Conservation (phyloP, 2,888 invertebrate genomes). For the Neoaliturus tenellus region DNA sequence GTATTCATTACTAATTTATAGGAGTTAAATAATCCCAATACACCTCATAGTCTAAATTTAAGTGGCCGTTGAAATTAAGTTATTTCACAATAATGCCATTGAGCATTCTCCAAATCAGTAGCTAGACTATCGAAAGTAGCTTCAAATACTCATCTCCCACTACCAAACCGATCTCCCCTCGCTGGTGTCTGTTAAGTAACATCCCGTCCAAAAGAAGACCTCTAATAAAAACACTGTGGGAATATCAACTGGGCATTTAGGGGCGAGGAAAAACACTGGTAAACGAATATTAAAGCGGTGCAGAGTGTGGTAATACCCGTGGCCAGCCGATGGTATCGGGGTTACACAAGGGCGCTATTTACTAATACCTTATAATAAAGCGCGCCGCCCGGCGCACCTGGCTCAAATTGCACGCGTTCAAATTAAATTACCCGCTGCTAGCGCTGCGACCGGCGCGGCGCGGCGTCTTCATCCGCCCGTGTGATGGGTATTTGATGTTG, state of each 20-base stretch:
- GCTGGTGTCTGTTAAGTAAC: conserved; percentile 13
- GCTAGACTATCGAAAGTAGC: no score
- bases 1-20: no score
- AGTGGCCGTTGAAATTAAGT: no score
- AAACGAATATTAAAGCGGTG: conserved; percentile 33
- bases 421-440: conserved; percentile 61
- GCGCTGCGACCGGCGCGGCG: neutral
- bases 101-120: no score
- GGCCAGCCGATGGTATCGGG: conserved; percentile 27
- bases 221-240: conserved; percentile 4
- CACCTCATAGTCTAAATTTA: no score
- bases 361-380: conserved; percentile 57
- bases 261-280: conserved; percentile 27
- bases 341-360: conserved; percentile 53
- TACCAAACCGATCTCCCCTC: neutral
- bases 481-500: neutral
- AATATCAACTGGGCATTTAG: conserved; percentile 12
- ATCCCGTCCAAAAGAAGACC: neutral
- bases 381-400: conserved; percentile 21
- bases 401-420: conserved; percentile 54
- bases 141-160: neutral
- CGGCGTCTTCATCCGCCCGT: conserved; percentile 15
- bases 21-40: no score
- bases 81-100: no score
- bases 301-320: conserved; percentile 27